Base-by-base conservation (phyloP, 2,113 vertebrate genomes). In the Meles meles region DNA sequence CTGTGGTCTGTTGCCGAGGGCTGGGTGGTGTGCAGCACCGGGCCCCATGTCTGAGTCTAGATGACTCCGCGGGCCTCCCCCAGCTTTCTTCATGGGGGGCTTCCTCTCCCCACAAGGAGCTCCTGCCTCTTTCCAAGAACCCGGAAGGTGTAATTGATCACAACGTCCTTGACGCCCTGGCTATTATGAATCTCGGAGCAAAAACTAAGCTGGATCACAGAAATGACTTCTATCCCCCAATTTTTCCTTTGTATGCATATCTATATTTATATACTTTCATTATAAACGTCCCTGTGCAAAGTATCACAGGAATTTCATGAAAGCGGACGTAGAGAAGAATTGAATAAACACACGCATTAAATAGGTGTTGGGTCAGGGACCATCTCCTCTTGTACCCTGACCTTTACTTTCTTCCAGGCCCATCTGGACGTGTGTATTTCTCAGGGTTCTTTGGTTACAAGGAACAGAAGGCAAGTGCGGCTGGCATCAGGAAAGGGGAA, bases 51-150 rank as follows among this genome's bases (percentile, higher is more conserved):
- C 44, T 9, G 8, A 20, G 34, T 79, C 49, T 37, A 21, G 4
- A 2, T 0, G 11, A 7, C 3, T 29, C 44, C 9, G 8, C 0
- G 0, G 20, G 27, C 17, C 4, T 84, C 10, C 29, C 18, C 52
- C 15, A 9, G 14, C 34, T 80, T 61, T 79, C 69, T 49, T 42
- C 14, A 13, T 47, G 1, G 10, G 3, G 44, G 29, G 18, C 20
- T 79, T n/a, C 4, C 55, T 84, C n/a, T 79, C 44, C 31, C 20
- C 52, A 90, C 3, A 6, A 3, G 20, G 10, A 39, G 7, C n/a
- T 23, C 52, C 76, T 13, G 1, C 34, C 29, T 34, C 23, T 86
- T 81, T n/a, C n/a, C 39, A 85, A 57, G 44, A 25, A n/a, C 7
- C 9, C 44, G n/a, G 17, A 89, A 85, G 39, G 2, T 3, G 8